Evolutionary conservation across 64 coral and sea anemone species (phyloP), one percentile per base, ranked within the genome.

Genomic region (Platygyra sinensis): DNA sequence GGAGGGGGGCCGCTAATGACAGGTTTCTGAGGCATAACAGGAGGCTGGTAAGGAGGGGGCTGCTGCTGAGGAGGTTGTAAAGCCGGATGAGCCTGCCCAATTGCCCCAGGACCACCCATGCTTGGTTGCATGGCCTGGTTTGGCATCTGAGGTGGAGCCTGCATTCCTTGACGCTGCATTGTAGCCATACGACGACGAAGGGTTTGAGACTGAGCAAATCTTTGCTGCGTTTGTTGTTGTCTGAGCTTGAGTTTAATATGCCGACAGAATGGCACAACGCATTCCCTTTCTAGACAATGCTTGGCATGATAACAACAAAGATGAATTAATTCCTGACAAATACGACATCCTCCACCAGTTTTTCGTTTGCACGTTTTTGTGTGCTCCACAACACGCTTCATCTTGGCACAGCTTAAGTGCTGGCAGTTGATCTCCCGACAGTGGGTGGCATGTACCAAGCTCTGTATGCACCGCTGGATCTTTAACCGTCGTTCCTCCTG

Each of bases 231-330:
- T 77, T 99, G 97, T 74, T 99, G 97, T n/a, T 99, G 97, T 25
- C 94, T 79, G n/a, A 99, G 86, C 65, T 99, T 99, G 84, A 80
- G 90, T 86, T 99, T 99, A 39, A 99, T 99, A 46, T 99, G 97
- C 32, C 97, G 90, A 79, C 97, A 99, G 77, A 96, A 99, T 72
- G 97, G 97, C 20, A 99, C 97, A 6, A 91, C 93, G 80, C 97
- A 99, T 19, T 99, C 97, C 46, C 91, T 81, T 57, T 96, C 91
- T 80, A 83, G 52, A 72, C 97, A 99, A 76, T 99, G 97, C 85
- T 99, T 99, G 42, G 97, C 97, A 79, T 99, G 97, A 89, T 99
- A 99, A 82, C 97, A 99, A 52, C 97, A 99, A 8, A 99, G 82
- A 72, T 93, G 94, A 86, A 99, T 99, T 67, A 99, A 94, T 80